phyloP scores from a whole-genome alignment of 2,888 invertebrate species.

The Labia minor region DNA sequence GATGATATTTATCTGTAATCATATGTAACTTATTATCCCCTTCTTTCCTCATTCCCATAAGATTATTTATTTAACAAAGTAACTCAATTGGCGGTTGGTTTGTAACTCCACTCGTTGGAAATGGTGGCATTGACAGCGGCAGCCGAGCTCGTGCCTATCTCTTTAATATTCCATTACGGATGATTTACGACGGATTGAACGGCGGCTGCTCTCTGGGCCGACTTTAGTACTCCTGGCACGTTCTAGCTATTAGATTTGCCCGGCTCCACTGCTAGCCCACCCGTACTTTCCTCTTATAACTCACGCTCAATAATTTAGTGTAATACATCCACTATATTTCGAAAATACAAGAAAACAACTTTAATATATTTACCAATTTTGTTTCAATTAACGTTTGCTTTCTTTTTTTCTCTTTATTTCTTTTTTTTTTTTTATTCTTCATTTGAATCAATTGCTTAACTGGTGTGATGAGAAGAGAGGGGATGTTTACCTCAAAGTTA shows the following conservation, averaged over 20 bases:
- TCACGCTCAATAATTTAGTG: constrained; percentile 7
- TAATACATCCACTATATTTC: not conserved
- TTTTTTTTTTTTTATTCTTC: no score
- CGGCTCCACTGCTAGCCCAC: not conserved
- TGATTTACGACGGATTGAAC: constrained; percentile 3
- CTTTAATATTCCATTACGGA: constrained; percentile 13
- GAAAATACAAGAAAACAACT: not conserved
- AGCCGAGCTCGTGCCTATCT: not conserved
- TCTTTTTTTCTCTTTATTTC: not conserved
- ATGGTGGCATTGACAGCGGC: not conserved
- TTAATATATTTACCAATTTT: not conserved
- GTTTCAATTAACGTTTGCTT: not conserved
- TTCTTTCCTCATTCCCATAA: no score
- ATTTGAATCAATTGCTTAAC: no score
- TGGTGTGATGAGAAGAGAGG: no score
- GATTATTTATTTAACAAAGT: no score
- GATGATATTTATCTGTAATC: no score
- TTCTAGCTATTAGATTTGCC: not conserved
- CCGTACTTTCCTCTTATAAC: not conserved
- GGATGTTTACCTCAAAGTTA: no score
- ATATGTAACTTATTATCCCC: no score
- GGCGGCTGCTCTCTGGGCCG: not conserved
- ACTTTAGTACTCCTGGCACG: not conserved
- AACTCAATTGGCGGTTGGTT: no score
- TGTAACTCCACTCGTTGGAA: not conserved